These are phyloP conservation scores for Myripristis jacobus DNA, from an alignment of 2,797 vertebrate species.

Conservation along the genomic window DNA sequence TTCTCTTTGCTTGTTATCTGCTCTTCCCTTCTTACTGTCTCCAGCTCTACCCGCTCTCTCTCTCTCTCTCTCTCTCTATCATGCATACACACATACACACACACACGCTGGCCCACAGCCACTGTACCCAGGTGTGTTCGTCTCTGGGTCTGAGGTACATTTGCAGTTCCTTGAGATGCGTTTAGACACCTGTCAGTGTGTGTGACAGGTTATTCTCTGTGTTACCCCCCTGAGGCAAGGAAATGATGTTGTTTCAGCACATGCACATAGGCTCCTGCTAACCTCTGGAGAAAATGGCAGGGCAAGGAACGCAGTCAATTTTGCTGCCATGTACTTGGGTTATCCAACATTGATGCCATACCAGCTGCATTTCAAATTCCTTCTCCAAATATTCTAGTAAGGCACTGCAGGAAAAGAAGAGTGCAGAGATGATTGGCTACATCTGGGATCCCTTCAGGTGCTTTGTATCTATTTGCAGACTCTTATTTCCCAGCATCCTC, in stretches of 20 bases:
- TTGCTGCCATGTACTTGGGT: background rate
- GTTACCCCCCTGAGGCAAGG: conserved; percentile 6
- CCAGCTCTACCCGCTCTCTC: background rate
- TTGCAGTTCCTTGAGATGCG: conserved; percentile 47
- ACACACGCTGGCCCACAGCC: conserved; percentile 44
- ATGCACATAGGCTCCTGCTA: background rate
- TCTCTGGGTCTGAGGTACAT: conserved; percentile 37
- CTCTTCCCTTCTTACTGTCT: background rate
- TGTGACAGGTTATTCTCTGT: conserved; percentile 44
- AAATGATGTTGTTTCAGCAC: conserved; percentile 36
- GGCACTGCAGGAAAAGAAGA: background rate
- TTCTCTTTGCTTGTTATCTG: conserved; percentile 1
- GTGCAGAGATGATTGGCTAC: conserved; percentile 24
- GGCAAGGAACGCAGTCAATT: background rate
- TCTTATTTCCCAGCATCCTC: conserved; percentile 17
- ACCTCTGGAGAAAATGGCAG: background rate
- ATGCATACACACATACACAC: too few species aligned
- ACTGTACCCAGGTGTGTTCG: conserved; percentile 64
- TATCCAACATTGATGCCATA: background rate
- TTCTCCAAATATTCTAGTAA: conserved; percentile 4
- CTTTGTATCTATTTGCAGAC: conserved; percentile 25
- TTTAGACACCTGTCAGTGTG: conserved; percentile 68
- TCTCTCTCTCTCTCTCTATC: background rate
- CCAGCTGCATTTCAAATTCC: conserved; percentile 7
- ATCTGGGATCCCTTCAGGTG: conserved; percentile 48